Evolutionary conservation across 1,140 invertebrate genomes (phyloP), one percentile per base, ranked within the genome.

Genomic region (Heliconius himera): DNA sequence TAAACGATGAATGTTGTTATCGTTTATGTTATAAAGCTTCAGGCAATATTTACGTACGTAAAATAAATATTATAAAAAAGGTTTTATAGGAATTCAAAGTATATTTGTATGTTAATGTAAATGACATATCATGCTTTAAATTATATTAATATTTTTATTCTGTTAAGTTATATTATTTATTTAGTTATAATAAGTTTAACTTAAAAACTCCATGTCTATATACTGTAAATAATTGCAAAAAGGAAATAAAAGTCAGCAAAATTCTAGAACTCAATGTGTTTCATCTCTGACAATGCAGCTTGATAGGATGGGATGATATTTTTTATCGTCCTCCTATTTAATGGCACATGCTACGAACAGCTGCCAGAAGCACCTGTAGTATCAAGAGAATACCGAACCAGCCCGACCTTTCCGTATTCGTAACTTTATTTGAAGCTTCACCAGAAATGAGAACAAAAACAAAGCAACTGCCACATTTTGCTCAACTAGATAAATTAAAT

Each of bases 331-430:
- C 82, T 85, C 87, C 76, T 84, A 85, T 85, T 85, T 81, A 85
- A 76, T 73, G 73, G 73, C 86, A 82, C 85, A 85, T 87, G 85
- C 83, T 56, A 41, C 66, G 33, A 60, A 77, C 88, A 89, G 84
- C 88, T 88, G 88, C 81, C 81, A 11, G 22, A 20, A 80, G 83
- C 88, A 91, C 90, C 88, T 91, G 88, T 83, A 83, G 74, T 80
- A 85, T 86, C 76, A 80, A 78, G 78, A 79, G 84, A 82, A 80
- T 82, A 83, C 77, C 87, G 86, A 87, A 86, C 88, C 84, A 83
- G 51, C 36, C 26, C 85, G 84, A 89, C 89, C 88, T 90, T 89
- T 89, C 80, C 76, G 71, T 86, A 74, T 77, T 76, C 77, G 80
- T 77, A 78, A 79, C 81, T 86, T 51, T 81, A 80, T 86, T 80